Evolutionary conservation across 2,888 invertebrate species (phyloP).

Genomic region (Pristionchus mayeri): DNA sequence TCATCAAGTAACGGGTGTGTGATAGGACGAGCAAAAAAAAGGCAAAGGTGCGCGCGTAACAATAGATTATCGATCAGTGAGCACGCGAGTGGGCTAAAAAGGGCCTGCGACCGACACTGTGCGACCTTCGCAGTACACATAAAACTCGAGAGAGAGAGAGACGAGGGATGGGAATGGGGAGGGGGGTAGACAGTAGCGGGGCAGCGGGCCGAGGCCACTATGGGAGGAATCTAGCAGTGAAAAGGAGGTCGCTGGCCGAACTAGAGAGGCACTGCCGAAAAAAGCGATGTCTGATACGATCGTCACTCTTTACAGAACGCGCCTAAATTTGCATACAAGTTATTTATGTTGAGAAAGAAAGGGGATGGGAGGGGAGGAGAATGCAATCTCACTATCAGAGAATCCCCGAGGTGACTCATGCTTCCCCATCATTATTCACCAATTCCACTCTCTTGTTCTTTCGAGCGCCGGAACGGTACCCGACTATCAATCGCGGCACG

Average conservation of each 20-base stretch:
- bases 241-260: too few species aligned
- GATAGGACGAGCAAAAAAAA: not conserved
- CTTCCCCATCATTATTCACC: conserved; percentile 9
- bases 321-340: not conserved
- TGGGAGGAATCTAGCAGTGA: too few species aligned
- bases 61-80: conserved; percentile 23
- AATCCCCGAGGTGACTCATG: conserved; percentile 3
- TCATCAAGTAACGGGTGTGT: not conserved
- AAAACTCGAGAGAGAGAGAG: conserved; percentile 32
- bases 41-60: not conserved
- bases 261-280: not conserved
- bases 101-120: not conserved
- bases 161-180: not conserved
- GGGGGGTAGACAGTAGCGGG: not conserved
- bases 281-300: not conserved
- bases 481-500: conserved; percentile 23
- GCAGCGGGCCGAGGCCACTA: conserved; percentile 12
- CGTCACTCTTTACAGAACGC: not conserved
- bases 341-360: too few species aligned
- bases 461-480: not conserved
- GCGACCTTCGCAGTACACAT: conserved; percentile 41
- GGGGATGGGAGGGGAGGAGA: too few species aligned
- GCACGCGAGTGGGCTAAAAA: not conserved
- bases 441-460: not conserved
- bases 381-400: not conserved